Conservation (phyloP, 2,113 vertebrate genomes). For the Tupaia chinensis region DNA sequence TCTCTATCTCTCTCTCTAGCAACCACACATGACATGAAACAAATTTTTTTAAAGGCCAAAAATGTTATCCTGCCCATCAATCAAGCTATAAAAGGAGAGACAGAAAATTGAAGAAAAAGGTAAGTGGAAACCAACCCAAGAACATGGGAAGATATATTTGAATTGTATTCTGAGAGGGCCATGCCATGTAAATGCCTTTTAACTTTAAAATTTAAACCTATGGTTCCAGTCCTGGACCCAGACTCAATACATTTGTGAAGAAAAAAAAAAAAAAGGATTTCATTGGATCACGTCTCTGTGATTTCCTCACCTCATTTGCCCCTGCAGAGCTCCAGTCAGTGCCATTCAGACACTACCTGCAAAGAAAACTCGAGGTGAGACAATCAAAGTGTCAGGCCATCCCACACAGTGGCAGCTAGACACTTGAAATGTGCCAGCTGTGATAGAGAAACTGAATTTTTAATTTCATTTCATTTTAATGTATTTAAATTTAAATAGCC, state of each 20-base stretch:
- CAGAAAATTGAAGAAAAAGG: slow-evolving; percentile 49
- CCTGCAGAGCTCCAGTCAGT: too few species aligned
- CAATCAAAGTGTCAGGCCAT: too few species aligned
- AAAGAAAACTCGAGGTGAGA: too few species aligned
- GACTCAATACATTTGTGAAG: too few species aligned
- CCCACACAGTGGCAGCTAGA: background rate
- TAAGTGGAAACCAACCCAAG: slow-evolving; percentile 19
- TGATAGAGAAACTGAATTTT: slow-evolving; percentile 45
- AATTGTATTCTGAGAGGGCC: slow-evolving; percentile 8
- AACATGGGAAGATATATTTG: background rate
- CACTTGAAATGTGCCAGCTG: slow-evolving; percentile 33
- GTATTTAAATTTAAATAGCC: slow-evolving; percentile 5
- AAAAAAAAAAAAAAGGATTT: too few species aligned
- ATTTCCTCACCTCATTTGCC: too few species aligned
- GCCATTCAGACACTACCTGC: too few species aligned
- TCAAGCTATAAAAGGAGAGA: background rate
- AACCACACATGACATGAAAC: too few species aligned
- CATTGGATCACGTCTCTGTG: too few species aligned
- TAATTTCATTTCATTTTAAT: slow-evolving; percentile 33
- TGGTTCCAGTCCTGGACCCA: too few species aligned
- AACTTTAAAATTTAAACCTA: background rate
- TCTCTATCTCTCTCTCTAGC: too few species aligned
- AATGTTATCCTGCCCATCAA: background rate
- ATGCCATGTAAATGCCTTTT: background rate
- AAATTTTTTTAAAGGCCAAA: too few species aligned